Evolutionary conservation across 2,797 vertebrate species (phyloP).

Genomic region (Bradypus variegatus): DNA sequence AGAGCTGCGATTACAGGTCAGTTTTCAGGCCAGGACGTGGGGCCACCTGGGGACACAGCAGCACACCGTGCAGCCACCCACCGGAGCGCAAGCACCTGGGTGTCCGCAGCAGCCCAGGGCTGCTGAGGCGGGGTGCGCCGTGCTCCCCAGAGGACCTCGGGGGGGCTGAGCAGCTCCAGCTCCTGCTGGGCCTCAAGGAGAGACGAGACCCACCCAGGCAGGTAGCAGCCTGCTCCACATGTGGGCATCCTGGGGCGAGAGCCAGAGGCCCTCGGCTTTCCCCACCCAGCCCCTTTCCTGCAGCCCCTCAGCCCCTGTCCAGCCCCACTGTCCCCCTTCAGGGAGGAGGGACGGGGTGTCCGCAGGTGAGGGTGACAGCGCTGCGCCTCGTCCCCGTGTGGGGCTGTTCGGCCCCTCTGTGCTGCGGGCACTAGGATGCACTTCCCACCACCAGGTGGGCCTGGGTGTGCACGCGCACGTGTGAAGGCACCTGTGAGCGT

Average conservation of each 20-base stretch:
- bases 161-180: not conserved
- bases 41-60: not conserved
- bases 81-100: not conserved
- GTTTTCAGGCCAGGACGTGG: not conserved
- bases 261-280: not conserved
- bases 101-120: not conserved
- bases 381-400: not conserved
- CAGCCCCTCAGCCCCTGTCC: not conserved
- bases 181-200: not conserved
- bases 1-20: not conserved
- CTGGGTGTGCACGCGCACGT: fast-evolving
- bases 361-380: not conserved
- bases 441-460: not conserved
- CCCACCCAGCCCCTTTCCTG: no score
- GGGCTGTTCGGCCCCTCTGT: not conserved
- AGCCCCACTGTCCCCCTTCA: not conserved
- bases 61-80: not conserved
- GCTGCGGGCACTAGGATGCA: no score
- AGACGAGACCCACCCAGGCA: not conserved
- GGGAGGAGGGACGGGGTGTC: not conserved
- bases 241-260: not conserved
- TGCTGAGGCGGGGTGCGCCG: no score
- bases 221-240: fast-evolving
- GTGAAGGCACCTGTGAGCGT: not conserved
- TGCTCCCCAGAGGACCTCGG: not conserved